Base-by-base conservation (phyloP, 2,797 vertebrate genomes). In the Scleropages formosus region DNA sequence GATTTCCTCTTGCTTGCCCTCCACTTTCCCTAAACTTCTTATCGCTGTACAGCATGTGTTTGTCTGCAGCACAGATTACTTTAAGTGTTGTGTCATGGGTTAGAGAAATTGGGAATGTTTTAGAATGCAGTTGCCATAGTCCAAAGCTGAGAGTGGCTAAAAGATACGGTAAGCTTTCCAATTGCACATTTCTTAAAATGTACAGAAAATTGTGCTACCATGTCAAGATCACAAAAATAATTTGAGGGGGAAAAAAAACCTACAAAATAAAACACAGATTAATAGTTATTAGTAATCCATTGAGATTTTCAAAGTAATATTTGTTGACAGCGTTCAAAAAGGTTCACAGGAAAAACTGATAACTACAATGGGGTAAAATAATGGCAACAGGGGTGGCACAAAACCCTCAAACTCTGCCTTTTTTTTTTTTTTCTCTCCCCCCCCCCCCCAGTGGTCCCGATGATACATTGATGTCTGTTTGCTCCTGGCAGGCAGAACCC, bases 401-500 rank as follows among this genome's bases (percentile, higher is more conserved):
- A 67, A 39, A 16, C 69, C 66, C 66, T 69, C 66, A 24, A 31
- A 51, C 46, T 69, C 15, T 47, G 24, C 44, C 39, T n/a, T n/a
- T n/a, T n/a, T n/a, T n/a, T n/a, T n/a, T n/a, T n/a, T n/a, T n/a
- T n/a, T n/a, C n/a, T n/a, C n/a, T n/a, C n/a, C n/a, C n/a, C n/a
- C n/a, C n/a, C n/a, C n/a, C n/a, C 44, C 27, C 20, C 20, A 51
- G 67, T 70, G 47, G 68, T n/a, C 56, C 51, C 71, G 51, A 71
- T 39, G 31, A 39, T 6, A 72, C 76, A 8, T 85, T 76, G 78
- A 59, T 80, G 70, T 82, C 75, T 78, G 18, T 85, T 78, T 90
- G 72, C 83, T 79, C 80, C 82, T 73, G 87, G 85, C 90, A 93
- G 92, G 88, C 88, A 82, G 88, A 84, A 77, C 77, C 88, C 83